These are phyloP conservation scores for Cyrtorhinus lividipennis DNA, from an alignment of 1,140 invertebrate species.

Conservation along the genomic window DNA sequence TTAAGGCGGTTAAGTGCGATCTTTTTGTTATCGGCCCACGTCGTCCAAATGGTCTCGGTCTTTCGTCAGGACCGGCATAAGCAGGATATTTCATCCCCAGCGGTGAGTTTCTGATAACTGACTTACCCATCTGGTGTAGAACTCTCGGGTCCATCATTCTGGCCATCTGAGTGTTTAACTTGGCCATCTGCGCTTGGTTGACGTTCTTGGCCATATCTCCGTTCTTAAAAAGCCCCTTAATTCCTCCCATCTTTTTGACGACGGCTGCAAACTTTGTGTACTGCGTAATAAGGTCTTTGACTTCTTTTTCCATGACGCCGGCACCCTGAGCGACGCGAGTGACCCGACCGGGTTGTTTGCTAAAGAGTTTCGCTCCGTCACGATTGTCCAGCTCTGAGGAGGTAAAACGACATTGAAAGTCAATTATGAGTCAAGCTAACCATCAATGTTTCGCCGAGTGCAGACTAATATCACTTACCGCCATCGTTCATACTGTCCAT, in stretches of 20 bases:
- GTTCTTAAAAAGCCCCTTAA: conserved; percentile 96
- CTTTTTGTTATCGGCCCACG: too few relatives aligned
- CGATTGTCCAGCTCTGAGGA: conserved; percentile 75
- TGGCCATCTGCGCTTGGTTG: conserved; percentile 95
- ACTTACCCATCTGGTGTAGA: conserved; percentile 77
- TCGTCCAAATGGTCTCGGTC: too few relatives aligned
- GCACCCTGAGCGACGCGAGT: conserved; percentile 85
- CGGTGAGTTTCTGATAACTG: background rate
- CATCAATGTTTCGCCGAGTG: too few relatives aligned
- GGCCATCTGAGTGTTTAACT: conserved; percentile 98
- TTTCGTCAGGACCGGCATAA: too few relatives aligned
- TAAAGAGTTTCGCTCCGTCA: conserved; percentile 95
- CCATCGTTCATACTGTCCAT: conserved; percentile 99
- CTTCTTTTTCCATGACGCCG: conserved; percentile 89
- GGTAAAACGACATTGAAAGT: background rate
- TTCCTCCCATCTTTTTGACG: conserved; percentile 99
- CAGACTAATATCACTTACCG: conserved; percentile 39
- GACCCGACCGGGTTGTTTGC: conserved; percentile 75
- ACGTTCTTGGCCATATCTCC: conserved; percentile 98
- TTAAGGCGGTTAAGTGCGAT: too few relatives aligned
- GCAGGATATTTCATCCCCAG: background rate
- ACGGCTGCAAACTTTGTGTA: conserved; percentile 99
- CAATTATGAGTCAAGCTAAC: too few relatives aligned
- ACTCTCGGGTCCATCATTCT: conserved; percentile 99
- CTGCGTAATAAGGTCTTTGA: conserved; percentile 93